Evolutionary conservation across 2,888 invertebrate genomes (phyloP).

Genomic region (Rhingia rostrata): DNA sequence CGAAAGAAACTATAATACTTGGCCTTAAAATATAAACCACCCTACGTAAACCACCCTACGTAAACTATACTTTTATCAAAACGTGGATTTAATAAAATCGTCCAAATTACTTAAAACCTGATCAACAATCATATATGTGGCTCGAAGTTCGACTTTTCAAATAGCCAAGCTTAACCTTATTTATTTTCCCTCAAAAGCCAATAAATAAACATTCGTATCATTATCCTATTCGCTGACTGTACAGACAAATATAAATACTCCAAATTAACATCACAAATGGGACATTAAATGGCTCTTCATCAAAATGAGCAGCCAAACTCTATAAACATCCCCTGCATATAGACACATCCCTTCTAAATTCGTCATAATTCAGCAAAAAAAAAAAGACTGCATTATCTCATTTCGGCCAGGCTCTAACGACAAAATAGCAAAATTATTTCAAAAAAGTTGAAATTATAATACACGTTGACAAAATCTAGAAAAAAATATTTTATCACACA

Average conservation of each 20-base stretch:
- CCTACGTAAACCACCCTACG: no score
- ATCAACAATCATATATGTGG: no score
- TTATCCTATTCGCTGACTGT: conserved; percentile 13
- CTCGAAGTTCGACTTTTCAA: no score
- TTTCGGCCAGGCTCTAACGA: conserved; percentile 45
- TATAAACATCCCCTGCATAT: background rate
- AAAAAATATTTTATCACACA: conserved; percentile 66
- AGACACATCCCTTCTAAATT: conserved; percentile 24
- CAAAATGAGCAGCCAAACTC: conserved; percentile 19
- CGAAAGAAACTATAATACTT: no score
- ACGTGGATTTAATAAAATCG: no score
- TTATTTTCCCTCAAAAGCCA: no score
- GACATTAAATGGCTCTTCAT: conserved; percentile 52
- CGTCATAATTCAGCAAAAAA: conserved; percentile 17
- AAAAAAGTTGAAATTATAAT: conserved; percentile 21
- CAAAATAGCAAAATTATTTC: conserved; percentile 41
- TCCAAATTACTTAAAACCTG: no score
- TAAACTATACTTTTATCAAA: no score
- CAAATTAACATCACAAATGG: conserved; percentile 43
- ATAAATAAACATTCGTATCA: background rate
- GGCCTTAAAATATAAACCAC: no score
- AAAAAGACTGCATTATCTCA: conserved; percentile 51
- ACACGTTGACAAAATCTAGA: conserved; percentile 7
- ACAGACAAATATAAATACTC: conserved; percentile 18
- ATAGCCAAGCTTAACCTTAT: no score